These are phyloP conservation scores for Arbacia lixula DNA, from an alignment of 53 echinoderm and acorn worm species.

Conservation along the genomic window DNA sequence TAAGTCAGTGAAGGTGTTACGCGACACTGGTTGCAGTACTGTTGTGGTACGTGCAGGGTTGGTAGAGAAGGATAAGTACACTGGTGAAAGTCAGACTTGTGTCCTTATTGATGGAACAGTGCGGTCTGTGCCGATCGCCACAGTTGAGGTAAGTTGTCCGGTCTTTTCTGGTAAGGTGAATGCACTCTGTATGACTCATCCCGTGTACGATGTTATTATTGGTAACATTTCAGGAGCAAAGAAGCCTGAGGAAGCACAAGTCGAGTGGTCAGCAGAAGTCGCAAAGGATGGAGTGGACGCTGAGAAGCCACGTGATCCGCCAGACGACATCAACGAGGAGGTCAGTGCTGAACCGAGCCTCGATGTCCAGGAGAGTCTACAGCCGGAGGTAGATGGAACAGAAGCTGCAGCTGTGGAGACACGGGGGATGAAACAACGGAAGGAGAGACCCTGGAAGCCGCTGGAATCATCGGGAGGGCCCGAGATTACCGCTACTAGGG, in stretches of 20 bases:
- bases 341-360: neutral
- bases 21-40: conserved; percentile 14
- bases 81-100: conserved; percentile 13
- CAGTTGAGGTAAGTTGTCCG: neutral
- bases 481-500: neutral
- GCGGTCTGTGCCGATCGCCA: neutral
- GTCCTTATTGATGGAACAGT: conserved; percentile 39
- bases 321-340: neutral
- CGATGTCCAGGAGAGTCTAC: neutral
- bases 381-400: neutral
- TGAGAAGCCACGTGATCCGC: neutral
- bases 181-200: conserved; percentile 33
- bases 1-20: conserved; percentile 14
- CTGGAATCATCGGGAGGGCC: neutral
- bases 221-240: conserved; percentile 17
- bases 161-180: neutral
- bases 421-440: conserved; percentile 9
- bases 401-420: conserved; percentile 25
- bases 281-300: neutral
- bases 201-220: conserved; percentile 19
- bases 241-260: neutral
- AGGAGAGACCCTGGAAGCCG: conserved; percentile 24
- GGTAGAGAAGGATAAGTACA: neutral
- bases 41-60: neutral
- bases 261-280: neutral